These are phyloP conservation scores for Beaufortia kweichowensis DNA, from an alignment of 2,113 vertebrate species.

Conservation along the genomic window DNA sequence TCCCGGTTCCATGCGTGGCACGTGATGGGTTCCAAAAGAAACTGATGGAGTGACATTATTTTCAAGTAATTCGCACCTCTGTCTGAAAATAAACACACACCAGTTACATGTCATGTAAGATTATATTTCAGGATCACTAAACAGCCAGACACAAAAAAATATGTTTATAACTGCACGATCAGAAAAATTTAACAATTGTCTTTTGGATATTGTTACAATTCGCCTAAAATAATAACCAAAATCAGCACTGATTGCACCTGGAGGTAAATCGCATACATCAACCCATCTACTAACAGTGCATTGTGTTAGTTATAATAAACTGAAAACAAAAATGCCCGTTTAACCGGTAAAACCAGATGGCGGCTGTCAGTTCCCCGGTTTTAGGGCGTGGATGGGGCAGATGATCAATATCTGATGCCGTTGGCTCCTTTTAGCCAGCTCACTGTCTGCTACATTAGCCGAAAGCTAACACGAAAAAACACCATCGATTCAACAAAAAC, in stretches of 20 bases:
- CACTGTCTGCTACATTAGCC: constrained; percentile 29
- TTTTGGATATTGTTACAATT: background rate
- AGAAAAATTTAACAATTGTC: background rate
- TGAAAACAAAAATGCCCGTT: background rate
- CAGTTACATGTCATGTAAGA: background rate
- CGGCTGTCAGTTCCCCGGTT: constrained; percentile 5
- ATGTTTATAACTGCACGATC: background rate
- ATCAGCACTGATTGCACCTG: background rate
- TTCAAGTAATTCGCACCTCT: constrained; percentile 47
- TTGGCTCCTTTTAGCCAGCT: constrained; percentile 12
- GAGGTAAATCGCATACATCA: background rate
- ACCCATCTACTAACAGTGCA: background rate
- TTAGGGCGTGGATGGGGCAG: constrained; percentile 50
- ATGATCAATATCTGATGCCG: constrained; percentile 30
- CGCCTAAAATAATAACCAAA: background rate
- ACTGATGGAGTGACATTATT: constrained; percentile 97
- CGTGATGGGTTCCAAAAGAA: constrained; percentile 97
- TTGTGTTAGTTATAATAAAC: background rate
- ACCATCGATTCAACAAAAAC: background rate
- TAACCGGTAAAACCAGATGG: constrained; percentile 33
- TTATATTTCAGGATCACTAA: background rate
- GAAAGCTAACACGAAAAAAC: constrained; percentile 22
- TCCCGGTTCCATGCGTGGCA: constrained; percentile 99
- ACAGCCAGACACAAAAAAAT: background rate
- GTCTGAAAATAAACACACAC: background rate